Percentiles rank a stretch among this genome's conserved stretches.
These are phyloP conservation scores for Pseudachorutes palmiensis DNA, from an alignment of 1,140 invertebrate genomes.

Conservation along the genomic window DNA sequence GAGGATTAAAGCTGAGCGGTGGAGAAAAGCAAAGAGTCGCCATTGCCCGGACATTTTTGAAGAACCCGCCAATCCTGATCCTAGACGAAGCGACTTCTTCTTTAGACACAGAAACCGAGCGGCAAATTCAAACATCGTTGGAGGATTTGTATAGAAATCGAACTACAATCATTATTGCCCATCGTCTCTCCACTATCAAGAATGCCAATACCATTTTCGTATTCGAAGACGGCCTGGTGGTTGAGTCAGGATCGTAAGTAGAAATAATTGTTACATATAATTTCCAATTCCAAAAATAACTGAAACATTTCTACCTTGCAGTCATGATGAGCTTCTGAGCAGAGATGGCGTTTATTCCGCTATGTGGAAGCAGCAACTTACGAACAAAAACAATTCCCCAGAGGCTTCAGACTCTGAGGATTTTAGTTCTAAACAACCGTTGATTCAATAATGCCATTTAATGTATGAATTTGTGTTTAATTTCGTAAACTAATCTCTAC, in stretches of 20 bases:
- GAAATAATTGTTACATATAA: not conserved
- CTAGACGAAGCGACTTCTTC: conserved; percentile 46
- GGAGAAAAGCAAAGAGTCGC: conserved; percentile 52
- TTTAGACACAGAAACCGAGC: conserved; percentile 66
- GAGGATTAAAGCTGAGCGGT: conserved; percentile 63
- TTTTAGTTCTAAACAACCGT: no score
- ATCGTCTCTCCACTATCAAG: conserved; percentile 50
- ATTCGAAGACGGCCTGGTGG: conserved; percentile 47
- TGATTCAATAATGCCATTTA: no score
- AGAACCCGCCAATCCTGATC: conserved; percentile 46
- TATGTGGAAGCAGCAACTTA: conserved; percentile 48
- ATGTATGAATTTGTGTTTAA: no score
- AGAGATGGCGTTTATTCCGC: conserved; percentile 43
- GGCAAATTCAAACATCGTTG: conserved; percentile 61
- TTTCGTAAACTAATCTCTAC: no score
- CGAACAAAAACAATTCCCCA: no score
- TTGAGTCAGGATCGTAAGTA: conserved; percentile 48
- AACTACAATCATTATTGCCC: conserved; percentile 52
- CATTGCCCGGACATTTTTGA: conserved; percentile 49
- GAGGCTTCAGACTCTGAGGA: no score
- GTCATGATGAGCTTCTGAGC: conserved; percentile 45
- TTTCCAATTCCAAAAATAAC: not conserved
- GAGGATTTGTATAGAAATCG: conserved; percentile 45
- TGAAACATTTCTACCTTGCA: conserved; percentile 37
- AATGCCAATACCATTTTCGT: conserved; percentile 52